Evolutionary conservation across 2,888 invertebrate species (phyloP).

Genomic region (Tetropium fuscum): DNA sequence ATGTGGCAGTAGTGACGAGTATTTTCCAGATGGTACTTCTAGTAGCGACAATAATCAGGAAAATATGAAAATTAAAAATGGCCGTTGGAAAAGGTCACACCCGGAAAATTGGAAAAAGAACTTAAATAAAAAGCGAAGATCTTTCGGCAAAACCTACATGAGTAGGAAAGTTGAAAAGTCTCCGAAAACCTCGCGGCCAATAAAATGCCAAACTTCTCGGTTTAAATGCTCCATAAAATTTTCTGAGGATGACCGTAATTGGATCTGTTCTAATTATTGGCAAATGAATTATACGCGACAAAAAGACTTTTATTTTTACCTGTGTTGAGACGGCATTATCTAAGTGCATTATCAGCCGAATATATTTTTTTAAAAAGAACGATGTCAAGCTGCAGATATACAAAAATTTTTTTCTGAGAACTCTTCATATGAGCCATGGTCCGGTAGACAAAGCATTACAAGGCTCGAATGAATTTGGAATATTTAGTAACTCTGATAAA

Average conservation of each 20-base stretch:
- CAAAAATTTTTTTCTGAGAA: constrained; percentile 13
- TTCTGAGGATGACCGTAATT: constrained; percentile 9
- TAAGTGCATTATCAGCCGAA: constrained; percentile 6
- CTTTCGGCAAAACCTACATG: constrained; percentile 8
- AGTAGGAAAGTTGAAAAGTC: constrained; percentile 11
- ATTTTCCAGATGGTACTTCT: too few species aligned
- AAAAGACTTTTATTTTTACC: constrained; percentile 22
- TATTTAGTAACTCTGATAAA: constrained; percentile 1
- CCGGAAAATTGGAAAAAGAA: constrained; percentile 22
- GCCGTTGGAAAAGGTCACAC: constrained; percentile 13
- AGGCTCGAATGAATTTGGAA: neutral
- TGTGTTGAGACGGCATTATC: constrained; percentile 14
- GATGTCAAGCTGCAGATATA: constrained; percentile 6
- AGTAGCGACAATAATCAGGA: neutral
- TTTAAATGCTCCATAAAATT: constrained; percentile 14
- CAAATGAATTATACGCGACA: constrained; percentile 8
- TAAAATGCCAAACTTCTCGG: constrained; percentile 15
- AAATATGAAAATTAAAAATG: constrained; percentile 8
- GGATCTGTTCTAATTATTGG: constrained; percentile 15
- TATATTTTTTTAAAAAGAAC: constrained; percentile 1
- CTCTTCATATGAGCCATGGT: constrained; percentile 11
- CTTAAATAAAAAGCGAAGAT: constrained; percentile 9
- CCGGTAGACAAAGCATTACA: neutral
- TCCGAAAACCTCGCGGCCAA: neutral
- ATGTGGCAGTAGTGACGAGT: too few species aligned